Percentiles rank a stretch among this genome's conserved stretches.
phyloP scores from a whole-genome alignment of 2,797 vertebrate genomes.

The Manis javanica region DNA sequence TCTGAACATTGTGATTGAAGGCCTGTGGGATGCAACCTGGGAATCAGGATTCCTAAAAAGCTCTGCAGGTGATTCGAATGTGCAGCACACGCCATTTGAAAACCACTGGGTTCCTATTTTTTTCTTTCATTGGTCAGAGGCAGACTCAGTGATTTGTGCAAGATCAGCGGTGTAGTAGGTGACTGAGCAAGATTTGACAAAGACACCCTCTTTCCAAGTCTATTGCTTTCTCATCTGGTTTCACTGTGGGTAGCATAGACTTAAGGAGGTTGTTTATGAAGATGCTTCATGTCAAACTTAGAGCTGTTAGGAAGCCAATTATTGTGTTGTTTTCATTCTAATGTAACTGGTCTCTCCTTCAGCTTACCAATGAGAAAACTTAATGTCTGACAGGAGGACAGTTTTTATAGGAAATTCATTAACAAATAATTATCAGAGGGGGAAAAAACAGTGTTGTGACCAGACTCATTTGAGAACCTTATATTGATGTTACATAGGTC shows the following conservation, averaged over 20 bases:
- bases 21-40: background rate
- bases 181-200: background rate
- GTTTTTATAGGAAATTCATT: slow-evolving; percentile 21
- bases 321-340: background rate
- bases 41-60: background rate
- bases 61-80: background rate
- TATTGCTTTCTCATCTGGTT: background rate
- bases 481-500: background rate
- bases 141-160: background rate
- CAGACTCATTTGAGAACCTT: background rate
- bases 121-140: background rate
- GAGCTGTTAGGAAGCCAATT: background rate
- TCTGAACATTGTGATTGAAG: background rate
- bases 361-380: slow-evolving; percentile 63
- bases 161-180: background rate
- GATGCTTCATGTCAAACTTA: background rate
- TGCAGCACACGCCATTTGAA: background rate
- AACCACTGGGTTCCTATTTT: background rate
- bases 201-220: background rate
- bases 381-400: slow-evolving; percentile 26
- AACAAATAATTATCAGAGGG: slow-evolving; percentile 63
- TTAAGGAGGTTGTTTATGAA: background rate
- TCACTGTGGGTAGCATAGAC: background rate
- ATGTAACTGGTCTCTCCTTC: background rate
- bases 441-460: background rate